Conservation (phyloP, 2,888 invertebrate species). For the Cantharis flavilabris region DNA sequence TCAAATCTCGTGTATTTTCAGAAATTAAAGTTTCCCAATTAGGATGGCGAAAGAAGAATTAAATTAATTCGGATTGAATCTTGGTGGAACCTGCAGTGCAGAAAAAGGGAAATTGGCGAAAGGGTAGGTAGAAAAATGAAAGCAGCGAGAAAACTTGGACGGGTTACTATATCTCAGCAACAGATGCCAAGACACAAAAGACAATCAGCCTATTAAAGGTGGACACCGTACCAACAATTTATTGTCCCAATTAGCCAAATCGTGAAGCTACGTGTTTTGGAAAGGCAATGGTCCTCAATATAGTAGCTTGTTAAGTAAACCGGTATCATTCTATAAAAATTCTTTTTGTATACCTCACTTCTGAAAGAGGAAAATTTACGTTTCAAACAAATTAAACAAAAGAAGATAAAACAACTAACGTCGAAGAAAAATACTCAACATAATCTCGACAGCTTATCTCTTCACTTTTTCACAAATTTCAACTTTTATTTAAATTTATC, state of each 20-base stretch:
- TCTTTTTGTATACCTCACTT: constrained; percentile 27
- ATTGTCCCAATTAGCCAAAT: constrained; percentile 62
- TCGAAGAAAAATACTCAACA: background rate
- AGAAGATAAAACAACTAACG: constrained; percentile 6
- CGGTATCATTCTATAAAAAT: constrained; percentile 30
- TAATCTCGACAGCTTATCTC: constrained; percentile 23
- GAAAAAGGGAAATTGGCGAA: too few species aligned
- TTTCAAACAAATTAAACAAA: background rate
- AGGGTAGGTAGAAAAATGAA: background rate
- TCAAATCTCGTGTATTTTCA: background rate
- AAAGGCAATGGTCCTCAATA: constrained; percentile 53
- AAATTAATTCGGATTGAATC: background rate
- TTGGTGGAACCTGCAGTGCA: too few species aligned
- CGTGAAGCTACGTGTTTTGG: constrained; percentile 58
- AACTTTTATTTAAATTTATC: background rate
- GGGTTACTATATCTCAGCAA: constrained; percentile 35
- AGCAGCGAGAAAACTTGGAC: constrained; percentile 16
- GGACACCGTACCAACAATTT: constrained; percentile 59
- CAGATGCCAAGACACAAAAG: constrained; percentile 56
- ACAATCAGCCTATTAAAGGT: constrained; percentile 59
- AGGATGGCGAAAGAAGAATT: background rate
- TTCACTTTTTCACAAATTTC: constrained; percentile 7
- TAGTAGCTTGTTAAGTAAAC: constrained; percentile 44
- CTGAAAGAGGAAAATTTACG: constrained; percentile 10
- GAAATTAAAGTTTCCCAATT: background rate